phyloP scores from a whole-genome alignment of 2,113 vertebrate genomes.

The Morphnarchus princeps region DNA sequence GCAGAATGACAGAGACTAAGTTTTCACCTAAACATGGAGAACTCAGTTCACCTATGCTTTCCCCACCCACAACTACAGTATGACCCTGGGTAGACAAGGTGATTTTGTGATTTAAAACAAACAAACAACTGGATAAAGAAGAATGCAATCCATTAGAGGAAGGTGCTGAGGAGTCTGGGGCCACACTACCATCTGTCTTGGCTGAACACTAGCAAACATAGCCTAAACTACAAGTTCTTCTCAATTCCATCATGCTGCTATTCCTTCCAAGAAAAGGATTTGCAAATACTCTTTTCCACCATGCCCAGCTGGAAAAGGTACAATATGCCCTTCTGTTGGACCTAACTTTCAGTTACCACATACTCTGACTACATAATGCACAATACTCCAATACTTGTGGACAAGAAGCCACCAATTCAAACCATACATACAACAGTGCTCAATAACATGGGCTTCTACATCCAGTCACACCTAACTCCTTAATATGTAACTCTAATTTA shows the following conservation, averaged over 20 bases:
- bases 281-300: background rate
- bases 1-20: background rate
- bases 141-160: background rate
- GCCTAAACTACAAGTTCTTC: background rate
- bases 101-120: background rate
- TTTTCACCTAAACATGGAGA: accelerated
- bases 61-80: background rate
- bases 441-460: background rate
- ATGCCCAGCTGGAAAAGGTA: background rate
- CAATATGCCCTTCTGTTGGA: background rate
- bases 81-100: background rate
- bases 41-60: background rate
- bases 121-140: background rate
- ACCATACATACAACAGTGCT: background rate
- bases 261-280: background rate
- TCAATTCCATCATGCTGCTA: background rate
- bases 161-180: background rate
- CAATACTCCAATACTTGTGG: background rate
- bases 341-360: background rate
- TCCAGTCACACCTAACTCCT: background rate
- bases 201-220: background rate
- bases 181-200: background rate
- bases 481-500: background rate
- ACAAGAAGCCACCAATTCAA: background rate
- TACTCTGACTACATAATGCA: background rate